Evolutionary conservation across 1,140 invertebrate genomes (phyloP).

Genomic region (Magallana angulata): DNA sequence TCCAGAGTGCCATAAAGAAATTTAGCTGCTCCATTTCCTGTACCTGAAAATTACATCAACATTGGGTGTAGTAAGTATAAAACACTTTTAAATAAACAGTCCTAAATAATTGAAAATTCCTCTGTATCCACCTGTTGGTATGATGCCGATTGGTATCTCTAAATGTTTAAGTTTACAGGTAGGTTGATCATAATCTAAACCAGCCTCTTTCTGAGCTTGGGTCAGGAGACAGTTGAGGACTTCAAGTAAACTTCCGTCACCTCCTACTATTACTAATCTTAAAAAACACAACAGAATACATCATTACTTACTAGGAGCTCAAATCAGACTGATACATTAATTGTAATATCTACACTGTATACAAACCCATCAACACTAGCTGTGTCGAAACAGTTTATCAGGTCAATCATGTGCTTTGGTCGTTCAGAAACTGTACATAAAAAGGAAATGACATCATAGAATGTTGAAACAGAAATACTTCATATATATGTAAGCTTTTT

Average conservation of each 20-base stretch:
- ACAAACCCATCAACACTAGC: background rate
- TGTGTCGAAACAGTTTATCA: background rate
- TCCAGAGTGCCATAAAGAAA: constrained; percentile 56
- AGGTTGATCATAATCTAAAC: constrained; percentile 32
- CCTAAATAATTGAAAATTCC: no score
- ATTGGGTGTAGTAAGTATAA: background rate
- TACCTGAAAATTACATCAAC: constrained; percentile 49
- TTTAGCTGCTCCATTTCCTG: constrained; percentile 58
- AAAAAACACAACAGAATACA: background rate
- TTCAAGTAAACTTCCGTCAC: constrained; percentile 42
- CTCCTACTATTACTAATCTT: constrained; percentile 44
- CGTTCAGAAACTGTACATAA: constrained; percentile 14
- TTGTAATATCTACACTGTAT: no score
- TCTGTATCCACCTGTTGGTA: constrained; percentile 38
- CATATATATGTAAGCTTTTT: no score
- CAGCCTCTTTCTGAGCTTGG: constrained; percentile 36
- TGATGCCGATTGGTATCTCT: constrained; percentile 34
- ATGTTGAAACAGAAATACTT: no score
- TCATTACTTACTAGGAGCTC: no score
- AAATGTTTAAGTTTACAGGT: constrained; percentile 7
- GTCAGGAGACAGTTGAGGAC: constrained; percentile 37
- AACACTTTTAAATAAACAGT: background rate
- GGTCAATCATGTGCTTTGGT: background rate
- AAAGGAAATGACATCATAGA: background rate
- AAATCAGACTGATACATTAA: no score